phyloP scores from a whole-genome alignment of 2,888 invertebrate species.

The Pedicia rivosa region DNA sequence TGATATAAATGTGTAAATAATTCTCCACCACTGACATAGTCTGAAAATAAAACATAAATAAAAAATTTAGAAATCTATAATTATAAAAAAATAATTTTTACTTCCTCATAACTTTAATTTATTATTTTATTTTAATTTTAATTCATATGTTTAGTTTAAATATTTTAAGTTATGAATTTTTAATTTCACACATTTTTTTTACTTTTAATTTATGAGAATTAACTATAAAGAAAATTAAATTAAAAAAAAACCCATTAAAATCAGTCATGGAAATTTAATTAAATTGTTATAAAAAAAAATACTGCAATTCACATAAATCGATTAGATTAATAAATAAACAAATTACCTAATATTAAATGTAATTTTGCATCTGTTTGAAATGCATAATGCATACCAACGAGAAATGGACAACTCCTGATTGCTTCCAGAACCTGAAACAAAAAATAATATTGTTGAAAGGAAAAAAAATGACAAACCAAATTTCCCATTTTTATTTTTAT shows the following conservation, averaged over 20 bases:
- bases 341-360: constrained; percentile 88
- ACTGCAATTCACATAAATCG: neutral
- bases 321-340: too few species aligned
- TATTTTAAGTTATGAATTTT: too few species aligned
- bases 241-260: constrained; percentile 10
- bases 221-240: constrained; percentile 17
- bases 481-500: neutral
- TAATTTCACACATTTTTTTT: too few species aligned
- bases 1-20: constrained; percentile 94
- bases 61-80: constrained; percentile 2
- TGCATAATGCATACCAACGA: constrained; percentile 94
- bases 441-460: too few species aligned
- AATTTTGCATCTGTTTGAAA: constrained; percentile 96
- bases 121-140: too few species aligned
- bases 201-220: constrained; percentile 1
- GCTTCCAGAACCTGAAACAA: constrained; percentile 68
- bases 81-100: neutral
- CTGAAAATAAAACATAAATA: constrained; percentile 35
- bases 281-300: constrained; percentile 1
- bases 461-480: neutral
- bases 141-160: too few species aligned
- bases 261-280: constrained; percentile 10
- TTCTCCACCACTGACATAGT: constrained; percentile 95
- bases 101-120: too few species aligned
- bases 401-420: constrained; percentile 85